Percentiles rank a stretch among this genome's conserved stretches.
These are phyloP conservation scores for Diploscapter pachys DNA, from an alignment of 1,140 invertebrate genomes.

Conservation along the genomic window DNA sequence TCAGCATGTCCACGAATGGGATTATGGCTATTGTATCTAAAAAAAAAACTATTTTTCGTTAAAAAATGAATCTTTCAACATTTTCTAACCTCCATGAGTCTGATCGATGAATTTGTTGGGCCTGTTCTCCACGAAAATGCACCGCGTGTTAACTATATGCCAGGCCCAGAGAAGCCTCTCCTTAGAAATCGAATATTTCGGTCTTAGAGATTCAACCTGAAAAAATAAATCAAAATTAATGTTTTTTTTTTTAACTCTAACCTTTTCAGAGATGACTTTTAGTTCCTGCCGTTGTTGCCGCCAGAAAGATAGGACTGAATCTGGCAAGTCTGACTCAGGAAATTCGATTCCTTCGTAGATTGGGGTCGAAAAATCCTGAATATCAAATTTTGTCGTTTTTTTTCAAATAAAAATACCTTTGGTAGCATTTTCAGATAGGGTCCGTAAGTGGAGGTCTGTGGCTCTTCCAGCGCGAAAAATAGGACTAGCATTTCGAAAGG, in stretches of 20 bases:
- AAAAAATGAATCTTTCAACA: constrained; percentile 9
- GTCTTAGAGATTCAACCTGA: neutral
- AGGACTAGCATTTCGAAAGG: constrained; percentile 35
- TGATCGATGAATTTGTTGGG: constrained; percentile 26
- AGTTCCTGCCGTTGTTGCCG: constrained; percentile 35
- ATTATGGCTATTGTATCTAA: constrained; percentile 69
- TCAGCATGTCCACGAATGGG: constrained; percentile 76
- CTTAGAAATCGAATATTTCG: neutral
- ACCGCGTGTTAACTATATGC: constrained; percentile 74
- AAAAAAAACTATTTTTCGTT: neutral
- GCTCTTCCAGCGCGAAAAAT: constrained; percentile 34
- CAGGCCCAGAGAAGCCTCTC: constrained; percentile 65
- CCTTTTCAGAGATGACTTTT: constrained; percentile 12
- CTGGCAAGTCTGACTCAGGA: constrained; percentile 19
- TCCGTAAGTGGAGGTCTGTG: constrained; percentile 22
- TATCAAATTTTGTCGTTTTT: neutral
- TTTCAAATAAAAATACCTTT: neutral
- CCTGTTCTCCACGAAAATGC: constrained; percentile 63
- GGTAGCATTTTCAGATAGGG: constrained; percentile 42
- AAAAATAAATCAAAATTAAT: neutral
- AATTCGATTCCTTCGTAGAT: constrained; percentile 28
- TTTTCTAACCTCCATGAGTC: neutral
- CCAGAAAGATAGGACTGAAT: constrained; percentile 15
- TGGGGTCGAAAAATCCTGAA: constrained; percentile 30
- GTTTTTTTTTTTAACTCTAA: neutral